Base-by-base conservation (phyloP, 2,797 vertebrate genomes). In the Micromesistius poutassou region DNA sequence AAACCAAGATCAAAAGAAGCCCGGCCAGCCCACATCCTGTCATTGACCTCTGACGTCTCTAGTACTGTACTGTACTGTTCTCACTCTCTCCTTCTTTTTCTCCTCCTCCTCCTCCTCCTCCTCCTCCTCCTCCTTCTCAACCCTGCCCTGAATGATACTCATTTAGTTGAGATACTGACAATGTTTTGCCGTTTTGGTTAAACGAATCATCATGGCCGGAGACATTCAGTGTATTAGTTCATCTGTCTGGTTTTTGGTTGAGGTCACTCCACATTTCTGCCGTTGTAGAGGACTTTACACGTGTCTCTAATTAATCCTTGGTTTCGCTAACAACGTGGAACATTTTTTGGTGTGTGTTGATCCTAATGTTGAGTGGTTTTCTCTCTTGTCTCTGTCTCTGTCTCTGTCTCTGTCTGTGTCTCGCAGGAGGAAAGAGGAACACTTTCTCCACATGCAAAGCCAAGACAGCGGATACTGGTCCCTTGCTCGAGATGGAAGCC, bases 401-500 rank as follows among this genome's bases (percentile, higher is more conserved):
- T n/a, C 19, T 6, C 16, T 55, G 16, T 19, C 19, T n/a, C 22
- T 62, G 55, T 62, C 28, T 70, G n/a, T 36, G 22, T 35, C 72
- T 62, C 9, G 74, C 88, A 98, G 97, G 96, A 96, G 97, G 97
- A 92, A 98, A 99, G 91, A 94, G 95, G 91, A 97, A 93, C 85
- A 89, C 94, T 85, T 97, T 98, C 94, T 96, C 97, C 87, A 96
- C 96, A 79, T 98, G 96, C 95, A 98, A 97, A 96, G 94, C 95
- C 86, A 98, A 98, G 96, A 94, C 97, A 89, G 95, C 96, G 87
- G 94, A 96, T 94, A 94, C 96, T 84, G 97, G 96, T 93, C 96
- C 97, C 92, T 96, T 97, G 92, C 95, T 98, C 86, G 97, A 98
- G 95, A 98, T 97, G 97, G 97, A 99, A 96, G 97, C 98, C 94